Percentiles rank a stretch among this genome's conserved stretches.
phyloP scores from a whole-genome alignment of 2,113 vertebrate species.

The Notothenia coriiceps region DNA sequence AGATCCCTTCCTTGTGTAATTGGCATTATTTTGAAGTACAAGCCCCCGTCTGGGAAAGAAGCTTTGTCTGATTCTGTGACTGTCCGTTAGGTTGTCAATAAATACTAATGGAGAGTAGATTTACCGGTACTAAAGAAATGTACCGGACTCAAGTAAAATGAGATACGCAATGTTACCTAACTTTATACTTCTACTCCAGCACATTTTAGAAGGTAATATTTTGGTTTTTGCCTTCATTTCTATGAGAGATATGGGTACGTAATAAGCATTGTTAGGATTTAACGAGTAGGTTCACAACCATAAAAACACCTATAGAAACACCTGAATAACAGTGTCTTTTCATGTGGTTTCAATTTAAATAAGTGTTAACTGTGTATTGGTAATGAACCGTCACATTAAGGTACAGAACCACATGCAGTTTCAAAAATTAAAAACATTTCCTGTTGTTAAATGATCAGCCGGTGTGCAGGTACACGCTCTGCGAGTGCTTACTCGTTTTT shows the following conservation, averaged over 20 bases:
- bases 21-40: conserved; percentile 51
- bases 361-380: background rate
- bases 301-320: background rate
- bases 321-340: too few species aligned
- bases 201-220: background rate
- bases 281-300: background rate
- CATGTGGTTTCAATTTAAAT: too few species aligned
- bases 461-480: background rate
- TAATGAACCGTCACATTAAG: background rate
- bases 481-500: background rate
- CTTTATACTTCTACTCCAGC: background rate
- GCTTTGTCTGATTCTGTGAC: background rate
- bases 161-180: too few species aligned
- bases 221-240: background rate
- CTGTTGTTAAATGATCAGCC: background rate
- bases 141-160: background rate
- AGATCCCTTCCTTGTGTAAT: conserved; percentile 37
- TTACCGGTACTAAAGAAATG: background rate
- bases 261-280: background rate
- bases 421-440: background rate
- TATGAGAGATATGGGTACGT: too few species aligned
- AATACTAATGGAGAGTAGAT: background rate
- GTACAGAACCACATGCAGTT: conserved; percentile 3
- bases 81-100: background rate
- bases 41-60: conserved; percentile 7